Base-by-base conservation (phyloP, 2,888 invertebrate genomes). In the Polia nebulosa region DNA sequence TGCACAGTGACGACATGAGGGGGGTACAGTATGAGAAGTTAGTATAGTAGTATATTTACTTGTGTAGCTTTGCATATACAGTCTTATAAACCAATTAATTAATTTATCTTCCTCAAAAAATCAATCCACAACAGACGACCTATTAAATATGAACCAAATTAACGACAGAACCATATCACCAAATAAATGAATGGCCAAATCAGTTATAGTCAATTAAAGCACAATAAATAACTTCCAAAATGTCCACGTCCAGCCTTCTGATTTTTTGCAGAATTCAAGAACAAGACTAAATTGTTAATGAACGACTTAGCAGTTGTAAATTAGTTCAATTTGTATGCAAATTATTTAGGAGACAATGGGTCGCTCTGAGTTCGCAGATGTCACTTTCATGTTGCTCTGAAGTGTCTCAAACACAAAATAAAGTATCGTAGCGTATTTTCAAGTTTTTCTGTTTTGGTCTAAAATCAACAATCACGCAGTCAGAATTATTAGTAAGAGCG, bases 261-360 rank as follows among this genome's bases (percentile, higher is more conserved):
- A n/a, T n/a, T 49, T 47, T 56, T 53, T 39, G 1, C 39, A 55
- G 27, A 34, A 57, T 62, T 62, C 39, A 59, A 47, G 27, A 47
- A 64, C 71, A 67, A 55, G 67, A 74, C 61, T 52, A 71, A 66
- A 68, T 74, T 67, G 47, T 53, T 79, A 81, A 81, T 78, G 83
- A 80, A 80, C 81, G 79, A 82, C 85, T 84, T 82, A 80, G 79
- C 78, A 76, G 70, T 83, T 82, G 84, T 82, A 83, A 83, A 86
- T 87, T 78, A 85, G 83, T 84, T 85, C 82, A 81, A 86, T 87
- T 87, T 86, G 83, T 78, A 88, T 88, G 87, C 76, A 78, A 87
- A 88, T 88, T 76, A 74, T 63, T 59, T 66, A 73, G 68, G 62
- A 72, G 79, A 82, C 83, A 81, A 81, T 79, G 55, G 58, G 51